A percentile compares a stretch with the other conserved stretches of the same genome.
Evolutionary conservation across 2,888 invertebrate species (phyloP).

Genomic region (Dichetophora obliterata): DNA sequence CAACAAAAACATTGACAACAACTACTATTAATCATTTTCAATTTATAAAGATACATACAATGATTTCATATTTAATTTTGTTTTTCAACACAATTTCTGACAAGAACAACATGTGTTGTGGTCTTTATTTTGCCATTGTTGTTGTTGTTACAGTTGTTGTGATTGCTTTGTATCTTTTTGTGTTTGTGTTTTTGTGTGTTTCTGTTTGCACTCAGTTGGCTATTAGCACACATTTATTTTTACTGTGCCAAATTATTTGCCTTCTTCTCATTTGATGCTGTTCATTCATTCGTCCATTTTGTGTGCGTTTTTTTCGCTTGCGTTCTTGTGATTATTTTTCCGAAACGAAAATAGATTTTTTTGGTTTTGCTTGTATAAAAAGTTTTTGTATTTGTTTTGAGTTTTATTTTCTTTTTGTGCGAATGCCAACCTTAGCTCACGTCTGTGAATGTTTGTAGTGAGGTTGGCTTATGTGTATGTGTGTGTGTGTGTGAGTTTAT

Average conservation of each 20-base stretch:
- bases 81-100: slow-evolving; percentile 4
- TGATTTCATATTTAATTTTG: slow-evolving; percentile 22
- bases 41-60: not conserved
- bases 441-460: too few species aligned
- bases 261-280: slow-evolving; percentile 4
- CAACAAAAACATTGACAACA: not conserved
- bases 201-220: not conserved
- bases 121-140: not conserved
- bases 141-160: not conserved
- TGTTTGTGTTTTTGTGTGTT: not conserved
- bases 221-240: not conserved
- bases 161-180: not conserved
- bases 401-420: too few species aligned
- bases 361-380: too few species aligned
- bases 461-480: too few species aligned
- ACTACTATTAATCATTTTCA: slow-evolving; percentile 24
- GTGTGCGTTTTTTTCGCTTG: not conserved
- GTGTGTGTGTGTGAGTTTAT: too few species aligned
- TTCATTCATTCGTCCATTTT: not conserved
- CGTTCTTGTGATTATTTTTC: slow-evolving; percentile 12
- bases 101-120: not conserved
- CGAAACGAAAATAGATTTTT: not conserved
- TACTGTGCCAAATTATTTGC: not conserved
- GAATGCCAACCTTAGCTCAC: too few species aligned
- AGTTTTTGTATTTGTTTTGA: too few species aligned